A percentile compares a stretch with the other conserved stretches of the same genome.
Conservation (phyloP, 2,797 vertebrate genomes). For the Pseudochaenichthys georgianus region DNA sequence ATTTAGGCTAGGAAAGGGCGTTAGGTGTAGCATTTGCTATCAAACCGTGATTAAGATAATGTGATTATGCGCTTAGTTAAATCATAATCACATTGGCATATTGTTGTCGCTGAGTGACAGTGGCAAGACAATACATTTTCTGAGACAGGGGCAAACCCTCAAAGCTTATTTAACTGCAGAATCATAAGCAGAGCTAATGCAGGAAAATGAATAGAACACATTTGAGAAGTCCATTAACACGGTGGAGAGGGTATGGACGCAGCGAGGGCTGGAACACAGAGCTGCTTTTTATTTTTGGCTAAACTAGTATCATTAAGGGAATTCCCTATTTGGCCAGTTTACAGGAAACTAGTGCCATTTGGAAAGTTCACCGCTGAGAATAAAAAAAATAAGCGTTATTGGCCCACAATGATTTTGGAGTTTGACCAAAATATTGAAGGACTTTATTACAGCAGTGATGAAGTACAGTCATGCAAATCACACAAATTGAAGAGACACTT, state of each 20-base stretch:
- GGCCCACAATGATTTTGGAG: conserved; percentile 22
- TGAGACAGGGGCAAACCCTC: background rate
- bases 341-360: conserved; percentile 15
- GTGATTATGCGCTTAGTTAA: conserved; percentile 13
- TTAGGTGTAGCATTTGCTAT: background rate
- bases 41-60: conserved; percentile 21
- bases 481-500: background rate
- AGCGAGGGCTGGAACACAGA: background rate
- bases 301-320: conserved; percentile 14
- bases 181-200: background rate
- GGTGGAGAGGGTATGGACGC: background rate
- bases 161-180: background rate
- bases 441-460: conserved; percentile 16
- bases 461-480: background rate
- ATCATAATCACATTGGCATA: conserved; percentile 7
- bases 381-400: background rate
- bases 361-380: conserved; percentile 8
- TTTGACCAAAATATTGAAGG: conserved; percentile 5
- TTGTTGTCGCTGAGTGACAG: conserved; percentile 16
- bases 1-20: conserved; percentile 1
- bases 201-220: conserved; percentile 7
- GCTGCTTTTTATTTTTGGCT: conserved; percentile 1
- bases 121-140: background rate
- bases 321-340: conserved; percentile 41
- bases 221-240: background rate